Conservation (phyloP, 1,140 invertebrate species). For the Drosophila setifemur region DNA sequence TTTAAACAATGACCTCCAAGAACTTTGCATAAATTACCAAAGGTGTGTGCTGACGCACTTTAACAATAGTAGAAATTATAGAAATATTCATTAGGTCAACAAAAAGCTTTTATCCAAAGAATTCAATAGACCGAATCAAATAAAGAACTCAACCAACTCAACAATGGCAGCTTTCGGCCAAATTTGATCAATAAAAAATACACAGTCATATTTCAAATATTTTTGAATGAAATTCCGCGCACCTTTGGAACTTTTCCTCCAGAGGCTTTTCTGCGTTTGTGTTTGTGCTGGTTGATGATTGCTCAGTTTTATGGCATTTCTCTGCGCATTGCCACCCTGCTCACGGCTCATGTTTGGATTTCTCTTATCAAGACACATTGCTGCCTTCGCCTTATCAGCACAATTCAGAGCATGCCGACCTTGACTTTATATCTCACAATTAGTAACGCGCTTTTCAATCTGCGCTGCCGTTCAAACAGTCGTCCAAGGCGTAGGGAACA, state of each 20-base stretch:
- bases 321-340: neutral
- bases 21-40: constrained; percentile 29
- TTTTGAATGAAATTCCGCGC: constrained; percentile 28
- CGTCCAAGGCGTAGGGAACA: neutral
- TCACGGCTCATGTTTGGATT: constrained; percentile 12
- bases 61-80: constrained; percentile 14
- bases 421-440: constrained; percentile 70
- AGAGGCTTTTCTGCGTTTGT: constrained; percentile 3
- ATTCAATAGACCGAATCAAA: constrained; percentile 4
- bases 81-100: constrained; percentile 21
- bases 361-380: constrained; percentile 44
- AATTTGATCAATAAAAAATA: constrained; percentile 1
- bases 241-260: constrained; percentile 20
- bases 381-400: constrained; percentile 37
- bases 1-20: constrained; percentile 12
- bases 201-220: constrained; percentile 1
- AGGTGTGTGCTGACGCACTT: neutral
- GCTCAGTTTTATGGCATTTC: constrained; percentile 18
- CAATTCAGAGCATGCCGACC: constrained; percentile 29
- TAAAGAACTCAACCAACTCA: neutral
- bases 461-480: constrained; percentile 31
- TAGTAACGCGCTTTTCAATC: constrained; percentile 51
- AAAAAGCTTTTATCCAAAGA: constrained; percentile 10
- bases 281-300: neutral
- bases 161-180: constrained; percentile 4